Base-by-base conservation (phyloP, 1,140 invertebrate genomes). In the Xylocopa sonorina region DNA sequence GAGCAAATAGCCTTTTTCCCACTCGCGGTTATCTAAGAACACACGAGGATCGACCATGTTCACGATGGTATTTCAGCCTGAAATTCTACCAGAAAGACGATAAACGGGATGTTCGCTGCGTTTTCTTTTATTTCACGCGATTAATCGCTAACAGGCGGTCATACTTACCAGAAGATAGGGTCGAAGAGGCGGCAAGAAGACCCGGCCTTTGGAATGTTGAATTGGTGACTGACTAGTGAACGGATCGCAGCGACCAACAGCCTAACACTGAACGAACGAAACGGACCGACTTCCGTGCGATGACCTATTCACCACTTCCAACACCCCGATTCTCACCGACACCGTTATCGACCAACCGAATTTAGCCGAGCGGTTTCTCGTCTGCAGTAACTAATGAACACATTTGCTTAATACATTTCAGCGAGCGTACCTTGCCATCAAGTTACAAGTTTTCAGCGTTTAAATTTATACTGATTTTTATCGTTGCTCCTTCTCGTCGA, bases 141-240 rank as follows among this genome's bases (percentile, higher is more conserved):
- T 84, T 78, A 32, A 57, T 34, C 50, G 46, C 21, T n/a, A 34
- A 60, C 58, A 10, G 38, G 29, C 63, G 60, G 16, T 55, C 63
- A 64, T 88, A 94, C 94, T 95, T 94, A 95, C 94, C 94, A 94
- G 94, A 94, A 93, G 94, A 93, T 93, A 94, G 94, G 91, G 89
- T 90, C 87, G 88, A 88, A 87, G 88, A 89, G 93, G 92, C 93
- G 93, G 92, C 93, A 75, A 81, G 87, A 82, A 81, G 93, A 94
- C 93, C 92, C 94, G 93, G 93, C 93, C 93, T 94, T 94, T 94
- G 94, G 94, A 94, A 95, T 94, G 94, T 94, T 93, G 92, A 93
- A 94, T 93, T 93, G 92, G 90, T 93, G 93, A 95, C 92, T 94
- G 93, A 55, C 66, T 50, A 48, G 60, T 76, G 80, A 84, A 75